Percentiles rank a stretch among this genome's conserved stretches.
Evolutionary conservation across 2,113 vertebrate genomes (phyloP).

Genomic region (Gracilinanus agilis): DNA sequence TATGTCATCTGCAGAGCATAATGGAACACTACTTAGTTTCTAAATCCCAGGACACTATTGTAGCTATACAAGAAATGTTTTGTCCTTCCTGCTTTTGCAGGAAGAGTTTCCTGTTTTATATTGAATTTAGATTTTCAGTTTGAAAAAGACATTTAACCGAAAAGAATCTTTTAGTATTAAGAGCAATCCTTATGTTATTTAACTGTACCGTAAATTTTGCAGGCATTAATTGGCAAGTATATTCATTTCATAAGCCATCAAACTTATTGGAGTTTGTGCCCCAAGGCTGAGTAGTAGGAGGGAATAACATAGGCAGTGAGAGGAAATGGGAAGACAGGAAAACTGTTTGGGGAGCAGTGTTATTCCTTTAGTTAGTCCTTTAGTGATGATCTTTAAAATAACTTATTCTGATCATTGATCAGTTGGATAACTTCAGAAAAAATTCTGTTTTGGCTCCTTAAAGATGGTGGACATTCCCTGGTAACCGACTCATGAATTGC

Average conservation of each 20-base stretch:
- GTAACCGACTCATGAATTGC: neutral
- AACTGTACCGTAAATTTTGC: constrained; percentile 25
- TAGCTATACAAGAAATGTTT: constrained; percentile 62
- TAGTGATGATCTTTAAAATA: constrained; percentile 35
- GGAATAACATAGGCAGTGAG: neutral
- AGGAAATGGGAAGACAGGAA: neutral
- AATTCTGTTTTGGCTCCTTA: constrained; percentile 40
- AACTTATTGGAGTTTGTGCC: neutral
- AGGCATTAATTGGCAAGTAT: neutral
- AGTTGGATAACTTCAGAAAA: constrained; percentile 71
- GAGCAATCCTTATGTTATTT: constrained; percentile 19
- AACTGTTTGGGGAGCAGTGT: neutral
- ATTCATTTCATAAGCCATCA: neutral
- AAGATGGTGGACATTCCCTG: neutral
- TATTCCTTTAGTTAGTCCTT: constrained; percentile 12
- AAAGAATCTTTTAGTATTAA: constrained; percentile 39
- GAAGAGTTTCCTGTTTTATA: constrained; percentile 53
- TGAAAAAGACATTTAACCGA: constrained; percentile 28
- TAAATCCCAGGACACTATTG: constrained; percentile 42
- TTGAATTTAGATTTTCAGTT: constrained; percentile 39
- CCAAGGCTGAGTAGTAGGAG: neutral
- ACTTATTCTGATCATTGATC: constrained; percentile 7
- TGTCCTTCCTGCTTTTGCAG: constrained; percentile 52
- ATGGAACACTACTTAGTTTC: constrained; percentile 41
- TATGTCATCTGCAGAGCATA: constrained; percentile 40